Percentiles rank a stretch among this genome's conserved stretches.
Evolutionary conservation across 2,113 vertebrate species (phyloP).

Genomic region (Callipepla squamata): DNA sequence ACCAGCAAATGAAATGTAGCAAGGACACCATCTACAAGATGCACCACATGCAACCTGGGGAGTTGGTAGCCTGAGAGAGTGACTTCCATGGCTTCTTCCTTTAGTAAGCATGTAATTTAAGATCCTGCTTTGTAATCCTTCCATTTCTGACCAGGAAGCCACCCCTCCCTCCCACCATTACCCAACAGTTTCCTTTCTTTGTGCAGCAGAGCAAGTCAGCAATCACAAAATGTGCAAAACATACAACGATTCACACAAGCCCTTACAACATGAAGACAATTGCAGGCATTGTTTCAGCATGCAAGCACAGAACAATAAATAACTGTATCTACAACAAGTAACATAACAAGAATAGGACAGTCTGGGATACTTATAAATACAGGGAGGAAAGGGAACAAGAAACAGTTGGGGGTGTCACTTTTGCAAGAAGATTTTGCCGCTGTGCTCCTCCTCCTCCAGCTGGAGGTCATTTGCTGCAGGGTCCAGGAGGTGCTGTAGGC

Average conservation of each 20-base stretch:
- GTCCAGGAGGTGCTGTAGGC: constrained; percentile 19
- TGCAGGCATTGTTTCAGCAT: constrained; percentile 81
- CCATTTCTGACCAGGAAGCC: constrained; percentile 64
- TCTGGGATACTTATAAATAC: constrained; percentile 80
- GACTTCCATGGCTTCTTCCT: constrained; percentile 67
- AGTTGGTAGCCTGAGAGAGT: constrained; percentile 63
- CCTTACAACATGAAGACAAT: constrained; percentile 77
- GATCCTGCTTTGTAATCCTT: constrained; percentile 62
- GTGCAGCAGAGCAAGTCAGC: constrained; percentile 74
- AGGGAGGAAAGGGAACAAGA: constrained; percentile 54
- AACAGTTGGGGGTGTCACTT: constrained; percentile 4
- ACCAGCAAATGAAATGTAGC: constrained; percentile 59
- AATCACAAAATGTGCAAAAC: constrained; percentile 87
- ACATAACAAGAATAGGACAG: constrained; percentile 70
- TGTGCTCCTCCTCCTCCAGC: neutral
- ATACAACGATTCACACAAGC: constrained; percentile 69
- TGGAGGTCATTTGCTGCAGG: neutral
- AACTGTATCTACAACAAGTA: constrained; percentile 79
- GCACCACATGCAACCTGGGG: constrained; percentile 16
- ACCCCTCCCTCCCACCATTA: constrained; percentile 42
- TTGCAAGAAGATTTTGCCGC: constrained; percentile 20
- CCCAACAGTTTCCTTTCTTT: constrained; percentile 70
- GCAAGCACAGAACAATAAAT: constrained; percentile 93
- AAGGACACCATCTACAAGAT: constrained; percentile 59
- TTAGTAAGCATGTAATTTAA: constrained; percentile 56